Conservation (phyloP, 2,888 invertebrate species). For the Ophion ellenae region DNA sequence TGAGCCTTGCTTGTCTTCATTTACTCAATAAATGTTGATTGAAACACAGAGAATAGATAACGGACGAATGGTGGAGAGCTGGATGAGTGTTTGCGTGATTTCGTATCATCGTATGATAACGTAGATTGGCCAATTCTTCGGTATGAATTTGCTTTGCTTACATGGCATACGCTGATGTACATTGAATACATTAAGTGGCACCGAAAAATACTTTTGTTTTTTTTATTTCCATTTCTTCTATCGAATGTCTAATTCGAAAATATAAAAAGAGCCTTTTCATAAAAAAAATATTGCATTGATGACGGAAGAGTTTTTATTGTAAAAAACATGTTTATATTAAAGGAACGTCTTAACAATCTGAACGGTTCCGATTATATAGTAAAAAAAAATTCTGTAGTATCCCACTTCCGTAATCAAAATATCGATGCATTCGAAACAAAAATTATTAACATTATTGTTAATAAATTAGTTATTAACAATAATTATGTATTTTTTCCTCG, state of each 20-base stretch:
- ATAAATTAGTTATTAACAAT: too few relatives aligned
- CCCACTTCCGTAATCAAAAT: not conserved
- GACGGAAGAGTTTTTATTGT: not conserved
- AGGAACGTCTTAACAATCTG: not conserved
- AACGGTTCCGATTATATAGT: not conserved
- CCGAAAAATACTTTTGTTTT: not conserved
- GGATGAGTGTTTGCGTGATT: conserved; percentile 3
- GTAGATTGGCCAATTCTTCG: conserved; percentile 17
- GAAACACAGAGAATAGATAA: conserved; percentile 11
- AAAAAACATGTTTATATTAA: not conserved
- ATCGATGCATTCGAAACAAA: too few relatives aligned
- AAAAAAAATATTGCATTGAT: not conserved
- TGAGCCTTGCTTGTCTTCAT: not conserved
- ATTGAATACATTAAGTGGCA: not conserved
- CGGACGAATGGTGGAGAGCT: not conserved
- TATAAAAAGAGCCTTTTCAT: not conserved
- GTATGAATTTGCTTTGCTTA: not conserved
- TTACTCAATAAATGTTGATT: not conserved
- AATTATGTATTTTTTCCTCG: too few relatives aligned
- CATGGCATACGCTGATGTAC: not conserved
- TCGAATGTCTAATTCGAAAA: not conserved
- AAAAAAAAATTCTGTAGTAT: not conserved
- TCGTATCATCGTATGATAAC: conserved; percentile 29
- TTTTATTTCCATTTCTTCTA: not conserved
- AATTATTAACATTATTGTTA: too few relatives aligned